Evolutionary conservation across 1,140 invertebrate species (phyloP).

Genomic region (Philotrypesis tridentata): DNA sequence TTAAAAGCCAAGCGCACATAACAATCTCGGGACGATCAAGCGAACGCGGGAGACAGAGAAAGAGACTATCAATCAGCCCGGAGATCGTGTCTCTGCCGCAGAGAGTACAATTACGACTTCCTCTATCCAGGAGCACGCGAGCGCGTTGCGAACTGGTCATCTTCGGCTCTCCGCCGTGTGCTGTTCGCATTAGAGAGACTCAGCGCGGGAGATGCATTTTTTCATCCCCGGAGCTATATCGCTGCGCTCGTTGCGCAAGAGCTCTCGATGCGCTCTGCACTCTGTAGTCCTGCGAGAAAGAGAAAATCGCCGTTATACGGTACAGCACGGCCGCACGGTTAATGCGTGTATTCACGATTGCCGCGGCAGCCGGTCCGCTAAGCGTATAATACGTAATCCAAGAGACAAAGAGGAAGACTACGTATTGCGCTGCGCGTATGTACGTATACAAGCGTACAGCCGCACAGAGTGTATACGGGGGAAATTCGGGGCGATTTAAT

Average conservation of each 20-base stretch:
- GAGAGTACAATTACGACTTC: neutral
- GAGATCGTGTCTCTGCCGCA: neutral
- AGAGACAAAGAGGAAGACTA: too few species aligned
- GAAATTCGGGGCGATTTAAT: too few species aligned
- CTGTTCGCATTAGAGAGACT: conserved; percentile 4
- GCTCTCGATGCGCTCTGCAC: neutral
- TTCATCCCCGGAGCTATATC: neutral
- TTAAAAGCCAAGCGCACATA: conserved; percentile 18
- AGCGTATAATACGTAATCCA: neutral
- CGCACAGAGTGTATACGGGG: too few species aligned
- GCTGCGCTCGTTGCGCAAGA: neutral
- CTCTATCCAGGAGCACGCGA: neutral
- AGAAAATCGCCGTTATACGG: neutral
- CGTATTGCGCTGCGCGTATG: too few species aligned
- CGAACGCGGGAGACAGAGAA: too few species aligned
- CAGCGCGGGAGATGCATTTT: neutral
- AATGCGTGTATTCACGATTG: neutral
- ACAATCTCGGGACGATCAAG: neutral
- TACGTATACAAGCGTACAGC: too few species aligned
- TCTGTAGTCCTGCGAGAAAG: neutral
- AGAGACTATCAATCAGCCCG: neutral
- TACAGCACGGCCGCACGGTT: neutral
- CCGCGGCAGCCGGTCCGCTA: neutral
- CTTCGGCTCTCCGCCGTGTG: neutral
- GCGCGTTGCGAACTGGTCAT: neutral